Evolutionary conservation across 2,888 invertebrate genomes (phyloP).

Genomic region (Caenorhabditis sp.): DNA sequence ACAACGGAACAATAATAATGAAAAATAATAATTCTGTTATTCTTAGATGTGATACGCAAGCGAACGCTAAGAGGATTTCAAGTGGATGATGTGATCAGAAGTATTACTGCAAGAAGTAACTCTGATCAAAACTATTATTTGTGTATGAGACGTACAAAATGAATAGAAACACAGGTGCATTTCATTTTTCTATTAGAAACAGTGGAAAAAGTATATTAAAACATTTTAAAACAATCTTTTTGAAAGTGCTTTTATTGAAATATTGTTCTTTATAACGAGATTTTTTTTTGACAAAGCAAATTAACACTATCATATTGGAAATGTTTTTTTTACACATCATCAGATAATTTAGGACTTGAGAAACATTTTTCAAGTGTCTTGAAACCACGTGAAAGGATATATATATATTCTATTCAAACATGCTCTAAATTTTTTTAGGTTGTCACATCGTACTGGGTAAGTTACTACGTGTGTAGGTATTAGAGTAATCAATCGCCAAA

Average conservation of each 20-base stretch:
- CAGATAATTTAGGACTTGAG: no score
- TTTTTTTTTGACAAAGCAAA: no score
- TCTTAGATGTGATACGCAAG: not conserved
- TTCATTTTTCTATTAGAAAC: not conserved
- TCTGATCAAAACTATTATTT: slow-evolving; percentile 18
- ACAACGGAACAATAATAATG: not conserved
- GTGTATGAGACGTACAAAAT: slow-evolving; percentile 25
- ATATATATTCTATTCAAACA: no score
- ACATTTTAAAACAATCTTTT: not conserved
- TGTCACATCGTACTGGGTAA: no score
- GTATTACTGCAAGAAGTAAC: not conserved
- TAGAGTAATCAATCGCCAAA: no score
- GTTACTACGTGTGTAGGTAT: no score
- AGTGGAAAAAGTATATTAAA: not conserved
- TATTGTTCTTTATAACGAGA: no score
- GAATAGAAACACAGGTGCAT: not conserved
- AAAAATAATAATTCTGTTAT: not conserved
- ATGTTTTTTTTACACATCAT: no score
- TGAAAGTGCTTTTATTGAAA: slow-evolving; percentile 2
- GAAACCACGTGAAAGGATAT: no score
- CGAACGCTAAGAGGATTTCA: not conserved
- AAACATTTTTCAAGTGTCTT: no score
- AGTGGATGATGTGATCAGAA: not conserved
- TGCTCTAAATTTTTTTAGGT: no score
- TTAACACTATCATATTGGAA: no score